These are phyloP conservation scores for Petrocephalus schoutedeni DNA, from an alignment of 2,797 vertebrate genomes.

Conservation along the genomic window DNA sequence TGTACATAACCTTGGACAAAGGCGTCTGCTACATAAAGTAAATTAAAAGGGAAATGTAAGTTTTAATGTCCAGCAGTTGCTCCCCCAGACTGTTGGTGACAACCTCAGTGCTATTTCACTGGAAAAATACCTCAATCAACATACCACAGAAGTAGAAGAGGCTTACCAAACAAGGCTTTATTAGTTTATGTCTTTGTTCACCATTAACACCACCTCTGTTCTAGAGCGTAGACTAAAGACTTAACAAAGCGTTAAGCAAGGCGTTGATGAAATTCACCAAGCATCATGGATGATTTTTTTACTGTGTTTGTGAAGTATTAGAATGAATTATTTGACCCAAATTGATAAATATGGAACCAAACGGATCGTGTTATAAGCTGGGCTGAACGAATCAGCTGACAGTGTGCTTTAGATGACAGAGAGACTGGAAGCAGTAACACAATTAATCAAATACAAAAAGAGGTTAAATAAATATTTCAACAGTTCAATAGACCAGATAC, in stretches of 20 bases:
- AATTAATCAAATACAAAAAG: constrained; percentile 30
- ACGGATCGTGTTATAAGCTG: background rate
- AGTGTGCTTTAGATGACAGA: background rate
- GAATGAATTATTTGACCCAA: background rate
- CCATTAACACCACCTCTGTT: background rate
- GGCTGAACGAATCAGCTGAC: background rate
- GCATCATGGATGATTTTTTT: background rate
- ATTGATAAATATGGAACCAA: background rate
- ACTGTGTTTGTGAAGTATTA: background rate
- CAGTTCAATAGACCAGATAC: constrained; percentile 15
- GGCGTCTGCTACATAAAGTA: no score
- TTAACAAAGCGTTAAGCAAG: background rate
- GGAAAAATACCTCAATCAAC: background rate
- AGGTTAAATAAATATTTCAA: constrained; percentile 30
- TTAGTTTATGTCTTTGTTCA: background rate
- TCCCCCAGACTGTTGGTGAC: background rate
- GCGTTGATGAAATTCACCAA: background rate
- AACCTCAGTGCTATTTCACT: background rate
- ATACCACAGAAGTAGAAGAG: constrained; percentile 17
- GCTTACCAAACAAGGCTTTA: constrained; percentile 18
- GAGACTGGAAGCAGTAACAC: background rate
- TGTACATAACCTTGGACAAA: no score
- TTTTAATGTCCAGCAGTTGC: background rate
- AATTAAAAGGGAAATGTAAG: no score
- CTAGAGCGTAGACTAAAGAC: background rate